Conservation (phyloP, 1,140 invertebrate species). For the Drosophila suzukii region DNA sequence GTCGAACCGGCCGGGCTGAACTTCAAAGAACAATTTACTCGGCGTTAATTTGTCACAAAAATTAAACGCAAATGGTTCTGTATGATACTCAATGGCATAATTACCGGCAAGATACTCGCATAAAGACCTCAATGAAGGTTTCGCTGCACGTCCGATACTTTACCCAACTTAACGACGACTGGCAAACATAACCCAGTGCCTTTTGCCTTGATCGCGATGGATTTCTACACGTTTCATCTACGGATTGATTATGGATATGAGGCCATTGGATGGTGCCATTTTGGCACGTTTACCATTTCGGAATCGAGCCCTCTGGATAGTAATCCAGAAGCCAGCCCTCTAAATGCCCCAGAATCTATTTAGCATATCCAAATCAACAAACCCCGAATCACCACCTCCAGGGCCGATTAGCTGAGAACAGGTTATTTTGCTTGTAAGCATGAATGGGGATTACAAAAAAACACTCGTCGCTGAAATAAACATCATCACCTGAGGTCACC, state of each 20-base stretch:
- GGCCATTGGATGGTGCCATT: slow-evolving; percentile 1
- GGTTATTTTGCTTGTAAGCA: slow-evolving; percentile 40
- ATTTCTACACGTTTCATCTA: slow-evolving; percentile 25
- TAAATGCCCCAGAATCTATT: slow-evolving; percentile 17
- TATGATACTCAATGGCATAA: slow-evolving; percentile 64
- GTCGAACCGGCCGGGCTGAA: slow-evolving; percentile 54
- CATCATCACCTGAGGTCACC: slow-evolving; percentile 17
- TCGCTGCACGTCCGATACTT: slow-evolving; percentile 51
- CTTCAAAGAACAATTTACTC: slow-evolving; percentile 68
- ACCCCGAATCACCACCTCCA: slow-evolving; percentile 28
- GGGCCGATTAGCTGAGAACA: slow-evolving; percentile 30
- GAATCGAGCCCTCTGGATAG: neutral
- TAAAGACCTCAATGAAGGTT: slow-evolving; percentile 51
- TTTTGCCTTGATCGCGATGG: slow-evolving; percentile 36
- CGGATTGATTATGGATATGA: slow-evolving; percentile 24
- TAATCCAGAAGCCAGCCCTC: slow-evolving; percentile 2
- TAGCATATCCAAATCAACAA: slow-evolving; percentile 36
- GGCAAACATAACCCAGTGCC: slow-evolving; percentile 8
- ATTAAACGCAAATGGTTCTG: slow-evolving; percentile 65
- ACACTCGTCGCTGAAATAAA: slow-evolving; percentile 11
- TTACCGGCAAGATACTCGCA: slow-evolving; percentile 24
- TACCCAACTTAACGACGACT: slow-evolving; percentile 23
- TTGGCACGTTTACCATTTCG: slow-evolving; percentile 19
- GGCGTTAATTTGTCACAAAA: slow-evolving; percentile 65
- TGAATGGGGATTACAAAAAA: slow-evolving; percentile 46